phyloP scores from a whole-genome alignment of 2,888 invertebrate species.

The Pyrgus malvae region DNA sequence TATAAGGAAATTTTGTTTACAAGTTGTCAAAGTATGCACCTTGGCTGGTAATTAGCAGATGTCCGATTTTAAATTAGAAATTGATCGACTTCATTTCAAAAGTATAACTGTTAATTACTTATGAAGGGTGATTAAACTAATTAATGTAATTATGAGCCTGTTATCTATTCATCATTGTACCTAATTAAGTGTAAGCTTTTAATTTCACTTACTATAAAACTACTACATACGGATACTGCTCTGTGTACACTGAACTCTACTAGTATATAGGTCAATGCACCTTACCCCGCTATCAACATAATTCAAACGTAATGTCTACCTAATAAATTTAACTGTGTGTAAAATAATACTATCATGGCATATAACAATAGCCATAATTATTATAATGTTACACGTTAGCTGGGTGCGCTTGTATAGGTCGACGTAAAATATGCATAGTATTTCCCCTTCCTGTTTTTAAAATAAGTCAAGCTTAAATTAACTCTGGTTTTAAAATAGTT shows the following conservation, averaged over 20 bases:
- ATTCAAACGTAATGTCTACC: conserved; percentile 3
- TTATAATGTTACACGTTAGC: conserved; percentile 34
- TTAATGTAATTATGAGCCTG: background rate
- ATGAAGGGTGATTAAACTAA: conserved; percentile 1
- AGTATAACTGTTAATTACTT: background rate
- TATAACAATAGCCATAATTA: conserved; percentile 17
- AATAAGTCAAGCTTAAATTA: conserved; percentile 68
- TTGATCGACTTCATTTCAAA: background rate
- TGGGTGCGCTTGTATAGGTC: conserved; percentile 44
- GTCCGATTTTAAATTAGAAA: background rate
- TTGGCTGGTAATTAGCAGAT: background rate
- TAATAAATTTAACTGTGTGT: background rate
- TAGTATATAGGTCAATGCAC: conserved; percentile 17
- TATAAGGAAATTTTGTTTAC: too few relatives aligned
- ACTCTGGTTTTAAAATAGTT: conserved; percentile 65
- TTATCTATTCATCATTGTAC: conserved; percentile 3
- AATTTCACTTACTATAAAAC: conserved; percentile 1
- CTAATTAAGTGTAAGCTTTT: background rate
- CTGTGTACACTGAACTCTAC: background rate
- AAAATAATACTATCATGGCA: conserved; percentile 3
- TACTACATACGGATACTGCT: background rate
- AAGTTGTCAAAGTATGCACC: background rate
- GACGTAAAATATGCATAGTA: conserved; percentile 62
- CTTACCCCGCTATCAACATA: conserved; percentile 16
- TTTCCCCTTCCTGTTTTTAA: conserved; percentile 72